phyloP scores from a whole-genome alignment of 2,797 vertebrate genomes.

The Balearica regulorum region DNA sequence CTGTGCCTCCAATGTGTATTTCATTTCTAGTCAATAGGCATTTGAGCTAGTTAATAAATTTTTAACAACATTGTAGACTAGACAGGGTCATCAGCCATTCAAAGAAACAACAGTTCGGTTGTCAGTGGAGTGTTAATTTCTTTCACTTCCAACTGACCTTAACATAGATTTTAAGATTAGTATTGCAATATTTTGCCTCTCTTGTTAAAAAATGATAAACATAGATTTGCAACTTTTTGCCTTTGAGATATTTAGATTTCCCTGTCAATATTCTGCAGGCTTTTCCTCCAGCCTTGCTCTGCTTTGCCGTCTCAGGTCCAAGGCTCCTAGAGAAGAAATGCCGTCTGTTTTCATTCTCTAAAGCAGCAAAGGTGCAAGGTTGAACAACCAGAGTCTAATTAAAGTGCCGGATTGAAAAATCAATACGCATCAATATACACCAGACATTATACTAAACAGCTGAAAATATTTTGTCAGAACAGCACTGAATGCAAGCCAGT shows the following conservation, averaged over 20 bases:
- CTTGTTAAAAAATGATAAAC: constrained; percentile 56
- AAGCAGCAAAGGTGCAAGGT: constrained; percentile 57
- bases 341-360: constrained; percentile 12
- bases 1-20: constrained; percentile 78
- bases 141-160: constrained; percentile 44
- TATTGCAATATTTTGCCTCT: constrained; percentile 6
- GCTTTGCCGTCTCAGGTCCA: background rate
- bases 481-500: background rate
- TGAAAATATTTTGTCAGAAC: constrained; percentile 52
- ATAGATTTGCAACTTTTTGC: constrained; percentile 41
- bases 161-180: constrained; percentile 42
- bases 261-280: constrained; percentile 33
- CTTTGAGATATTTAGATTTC: constrained; percentile 63
- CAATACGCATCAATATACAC: constrained; percentile 63
- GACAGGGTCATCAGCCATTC: constrained; percentile 84
- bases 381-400: constrained; percentile 69
- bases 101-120: constrained; percentile 69
- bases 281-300: background rate
- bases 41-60: constrained; percentile 85
- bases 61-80: constrained; percentile 80
- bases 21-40: constrained; percentile 82
- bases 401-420: constrained; percentile 59
- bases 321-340: background rate
- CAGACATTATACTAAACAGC: constrained; percentile 58
- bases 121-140: constrained; percentile 53